These are phyloP conservation scores for Mesodorylaimus sp. DNA, from an alignment of 2,888 invertebrate species.

Conservation along the genomic window DNA sequence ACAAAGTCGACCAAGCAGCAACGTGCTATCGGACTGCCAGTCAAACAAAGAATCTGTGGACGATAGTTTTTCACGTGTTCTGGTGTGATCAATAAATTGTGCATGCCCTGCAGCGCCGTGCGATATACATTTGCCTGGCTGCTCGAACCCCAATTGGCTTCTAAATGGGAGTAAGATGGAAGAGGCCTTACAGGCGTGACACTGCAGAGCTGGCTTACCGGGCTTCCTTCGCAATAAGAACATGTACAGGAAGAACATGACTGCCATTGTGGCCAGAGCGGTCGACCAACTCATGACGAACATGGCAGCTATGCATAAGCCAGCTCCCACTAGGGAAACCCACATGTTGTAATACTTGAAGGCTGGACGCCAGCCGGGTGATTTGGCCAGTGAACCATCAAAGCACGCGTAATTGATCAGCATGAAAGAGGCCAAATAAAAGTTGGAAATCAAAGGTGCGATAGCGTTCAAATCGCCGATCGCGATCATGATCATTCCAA, in stretches of 20 bases:
- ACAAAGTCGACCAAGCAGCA: conserved; percentile 78
- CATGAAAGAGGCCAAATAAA: conserved; percentile 78
- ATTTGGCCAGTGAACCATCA: conserved; percentile 66
- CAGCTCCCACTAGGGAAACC: conserved; percentile 29
- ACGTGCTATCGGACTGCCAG: conserved; percentile 60
- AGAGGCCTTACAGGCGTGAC: conserved; percentile 41
- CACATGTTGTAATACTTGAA: conserved; percentile 32
- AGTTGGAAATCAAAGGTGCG: conserved; percentile 76
- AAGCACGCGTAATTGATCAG: conserved; percentile 84
- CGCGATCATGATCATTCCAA: conserved; percentile 60
- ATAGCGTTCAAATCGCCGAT: conserved; percentile 63
- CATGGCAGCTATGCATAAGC: conserved; percentile 44
- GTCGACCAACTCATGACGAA: conserved; percentile 40
- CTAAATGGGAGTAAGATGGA: conserved; percentile 55
- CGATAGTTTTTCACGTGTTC: conserved; percentile 94
- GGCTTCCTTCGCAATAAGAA: conserved; percentile 82
- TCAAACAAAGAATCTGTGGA: conserved; percentile 69
- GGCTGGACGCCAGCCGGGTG: conserved; percentile 35
- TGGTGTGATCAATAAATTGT: conserved; percentile 63
- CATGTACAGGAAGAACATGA: conserved; percentile 52
- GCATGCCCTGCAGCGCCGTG: conserved; percentile 62
- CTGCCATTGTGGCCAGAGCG: conserved; percentile 36
- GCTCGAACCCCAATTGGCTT: conserved; percentile 89
- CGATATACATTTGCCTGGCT: conserved; percentile 87
- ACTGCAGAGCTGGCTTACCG: conserved; percentile 54